A percentile compares a stretch with the other conserved stretches of the same genome.
phyloP scores from a whole-genome alignment of 2,113 vertebrate species.

The Chauna torquata region DNA sequence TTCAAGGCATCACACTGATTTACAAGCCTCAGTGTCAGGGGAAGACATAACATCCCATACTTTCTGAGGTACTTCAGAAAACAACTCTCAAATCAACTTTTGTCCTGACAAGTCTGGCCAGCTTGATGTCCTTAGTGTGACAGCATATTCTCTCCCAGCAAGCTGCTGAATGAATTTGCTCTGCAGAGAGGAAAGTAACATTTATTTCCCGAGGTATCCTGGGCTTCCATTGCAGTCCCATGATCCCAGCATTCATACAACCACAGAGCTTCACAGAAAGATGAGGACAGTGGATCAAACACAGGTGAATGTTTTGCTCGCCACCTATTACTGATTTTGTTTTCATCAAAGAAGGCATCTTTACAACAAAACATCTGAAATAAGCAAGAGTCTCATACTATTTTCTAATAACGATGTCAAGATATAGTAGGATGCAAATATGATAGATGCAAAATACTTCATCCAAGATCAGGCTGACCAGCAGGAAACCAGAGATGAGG shows the following conservation, averaged over 20 bases:
- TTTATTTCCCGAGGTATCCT: neutral
- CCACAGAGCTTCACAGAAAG: neutral
- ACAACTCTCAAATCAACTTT: neutral
- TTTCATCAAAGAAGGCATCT: neutral
- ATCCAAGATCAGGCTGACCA: neutral
- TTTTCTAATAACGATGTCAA: neutral
- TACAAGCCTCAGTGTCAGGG: neutral
- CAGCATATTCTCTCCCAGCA: rapidly evolving
- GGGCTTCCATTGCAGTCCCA: neutral
- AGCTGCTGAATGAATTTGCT: neutral
- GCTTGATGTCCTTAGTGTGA: neutral
- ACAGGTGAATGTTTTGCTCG: neutral
- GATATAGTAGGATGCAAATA: neutral
- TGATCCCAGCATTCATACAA: neutral
- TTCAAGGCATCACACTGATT: neutral
- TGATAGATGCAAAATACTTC: neutral
- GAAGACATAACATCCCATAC: neutral
- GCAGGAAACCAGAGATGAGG: neutral
- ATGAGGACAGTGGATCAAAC: neutral
- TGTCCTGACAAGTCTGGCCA: neutral
- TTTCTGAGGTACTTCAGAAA: neutral
- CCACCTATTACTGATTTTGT: neutral
- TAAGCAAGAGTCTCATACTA: neutral
- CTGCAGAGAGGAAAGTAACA: neutral
- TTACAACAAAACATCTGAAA: neutral